These are phyloP conservation scores for Brotula barbata DNA, from an alignment of 2,797 vertebrate genomes.

Conservation along the genomic window DNA sequence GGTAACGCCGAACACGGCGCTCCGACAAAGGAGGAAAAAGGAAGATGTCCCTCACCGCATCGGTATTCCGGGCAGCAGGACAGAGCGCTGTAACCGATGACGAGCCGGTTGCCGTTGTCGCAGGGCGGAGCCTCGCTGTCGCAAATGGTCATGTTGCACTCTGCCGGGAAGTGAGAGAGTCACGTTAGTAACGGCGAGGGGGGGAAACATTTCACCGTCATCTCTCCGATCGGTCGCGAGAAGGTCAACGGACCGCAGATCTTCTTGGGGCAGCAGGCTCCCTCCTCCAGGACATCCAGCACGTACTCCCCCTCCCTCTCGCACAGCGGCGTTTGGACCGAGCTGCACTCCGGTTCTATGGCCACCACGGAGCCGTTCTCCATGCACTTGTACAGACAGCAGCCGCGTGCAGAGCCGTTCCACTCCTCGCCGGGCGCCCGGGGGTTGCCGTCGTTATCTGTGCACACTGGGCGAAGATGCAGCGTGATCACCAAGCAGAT, in stretches of 20 bases:
- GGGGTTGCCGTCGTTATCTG: slow-evolving; percentile 88
- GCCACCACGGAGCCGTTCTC: slow-evolving; percentile 90
- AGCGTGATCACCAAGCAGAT: no score
- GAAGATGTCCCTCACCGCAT: slow-evolving; percentile 83
- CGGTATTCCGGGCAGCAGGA: slow-evolving; percentile 95
- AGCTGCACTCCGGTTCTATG: slow-evolving; percentile 86
- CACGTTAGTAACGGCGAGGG: not conserved
- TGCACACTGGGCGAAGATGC: slow-evolving; percentile 92
- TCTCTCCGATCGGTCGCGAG: not conserved
- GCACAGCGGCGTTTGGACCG: slow-evolving; percentile 81
- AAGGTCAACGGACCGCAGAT: slow-evolving; percentile 85
- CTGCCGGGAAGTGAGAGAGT: slow-evolving; percentile 65
- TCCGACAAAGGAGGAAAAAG: slow-evolving; percentile 7
- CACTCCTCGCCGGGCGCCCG: slow-evolving; percentile 88
- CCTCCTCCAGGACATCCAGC: slow-evolving; percentile 83
- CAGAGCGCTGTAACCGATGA: slow-evolving; percentile 83
- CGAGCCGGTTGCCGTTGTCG: slow-evolving; percentile 83
- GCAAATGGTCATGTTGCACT: slow-evolving; percentile 93
- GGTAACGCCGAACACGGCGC: no score
- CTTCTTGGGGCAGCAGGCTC: slow-evolving; percentile 90
- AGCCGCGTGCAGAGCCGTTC: slow-evolving; percentile 88
- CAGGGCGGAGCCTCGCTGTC: slow-evolving; percentile 83
- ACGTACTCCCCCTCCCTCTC: slow-evolving; percentile 91
- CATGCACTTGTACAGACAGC: slow-evolving; percentile 89
- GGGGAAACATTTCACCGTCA: slow-evolving; percentile 1